Evolutionary conservation across 92 coral and sea anemone species (phyloP), one percentile per base, ranked within the genome.

Genomic region (Desmophyllum pertusum): DNA sequence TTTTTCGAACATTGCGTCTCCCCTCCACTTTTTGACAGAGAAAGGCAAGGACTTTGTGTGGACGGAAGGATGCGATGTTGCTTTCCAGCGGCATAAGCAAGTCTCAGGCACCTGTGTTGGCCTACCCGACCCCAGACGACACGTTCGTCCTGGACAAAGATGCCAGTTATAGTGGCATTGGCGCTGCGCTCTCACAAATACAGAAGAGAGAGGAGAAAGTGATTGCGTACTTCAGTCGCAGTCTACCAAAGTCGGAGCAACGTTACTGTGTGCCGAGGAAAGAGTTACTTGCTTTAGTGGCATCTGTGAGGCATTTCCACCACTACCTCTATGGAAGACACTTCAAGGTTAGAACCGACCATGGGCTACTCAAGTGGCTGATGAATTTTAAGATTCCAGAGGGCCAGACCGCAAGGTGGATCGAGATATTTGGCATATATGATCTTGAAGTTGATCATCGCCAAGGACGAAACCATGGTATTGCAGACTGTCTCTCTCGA

Each of bases 401-500:
- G n/a, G 94, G 91, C 29, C 64, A 76, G 9, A 69, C 69, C 0
- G 78, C 75, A 25, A 64, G 91, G 15, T 88, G 90, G 90, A 80
- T 86, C 27, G 84, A 78, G 21, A 78, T 80, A 31, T 76, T 85
- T 15, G 72, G 76, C 37, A 66, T 67, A 27, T 91, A 85, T 68
- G 78, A 88, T 46, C 86, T 91, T 27, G 67, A 75, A 36, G 80
- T 91, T 41, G 81, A 43, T 2, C 78, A 90, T 37, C 81, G 78
- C 27, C 80, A 90, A 25, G 90, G 93, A 15, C 68, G 65, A 61
- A 45, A 45, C 50, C 87, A 90, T 59, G 53, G 84, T 0, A 75
- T 81, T 77, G 93, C 90, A 37, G 90, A 86, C 37, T 85, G 90
- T 4, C 69, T 86, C 37, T 81, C 90, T 2, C 77, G 88, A 21